phyloP scores from a whole-genome alignment of 2,113 vertebrate species.

The Sylvicapra grimmia region DNA sequence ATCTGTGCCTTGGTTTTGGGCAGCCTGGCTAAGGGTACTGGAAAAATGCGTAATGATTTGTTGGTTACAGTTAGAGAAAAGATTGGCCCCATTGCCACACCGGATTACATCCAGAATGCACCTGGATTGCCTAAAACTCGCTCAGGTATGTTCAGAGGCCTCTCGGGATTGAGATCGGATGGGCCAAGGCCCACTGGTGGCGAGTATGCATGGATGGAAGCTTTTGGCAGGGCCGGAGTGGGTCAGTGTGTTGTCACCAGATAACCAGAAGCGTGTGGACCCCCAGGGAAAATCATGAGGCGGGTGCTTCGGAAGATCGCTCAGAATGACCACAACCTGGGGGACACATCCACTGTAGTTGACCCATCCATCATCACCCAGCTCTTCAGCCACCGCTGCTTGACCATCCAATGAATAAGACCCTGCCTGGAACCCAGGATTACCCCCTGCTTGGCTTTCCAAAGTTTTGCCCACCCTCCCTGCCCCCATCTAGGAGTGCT shows the following conservation, averaged over 20 bases:
- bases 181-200: not conserved
- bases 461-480: conserved; percentile 30
- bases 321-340: conserved; percentile 89
- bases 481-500: not conserved
- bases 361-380: conserved; percentile 88
- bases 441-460: conserved; percentile 38
- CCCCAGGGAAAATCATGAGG: conserved; percentile 95
- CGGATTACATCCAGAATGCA: conserved; percentile 96
- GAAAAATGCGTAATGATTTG: conserved; percentile 40
- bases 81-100: conserved; percentile 96
- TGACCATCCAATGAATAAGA: conserved; percentile 76
- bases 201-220: not conserved
- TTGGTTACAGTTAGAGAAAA: conserved; percentile 91
- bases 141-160: conserved; percentile 84
- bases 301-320: conserved; percentile 93
- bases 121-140: conserved; percentile 96
- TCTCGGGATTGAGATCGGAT: not conserved
- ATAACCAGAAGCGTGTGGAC: conserved; percentile 39
- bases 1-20: conserved; percentile 13
- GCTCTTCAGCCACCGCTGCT: conserved; percentile 89
- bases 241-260: not conserved
- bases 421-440: not conserved
- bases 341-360: conserved; percentile 92
- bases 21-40: not conserved
- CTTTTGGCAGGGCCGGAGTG: not conserved